Percentiles rank a stretch among this genome's conserved stretches.
Conservation (phyloP, 2,888 invertebrate genomes). For the Drosophila kuntzei region DNA sequence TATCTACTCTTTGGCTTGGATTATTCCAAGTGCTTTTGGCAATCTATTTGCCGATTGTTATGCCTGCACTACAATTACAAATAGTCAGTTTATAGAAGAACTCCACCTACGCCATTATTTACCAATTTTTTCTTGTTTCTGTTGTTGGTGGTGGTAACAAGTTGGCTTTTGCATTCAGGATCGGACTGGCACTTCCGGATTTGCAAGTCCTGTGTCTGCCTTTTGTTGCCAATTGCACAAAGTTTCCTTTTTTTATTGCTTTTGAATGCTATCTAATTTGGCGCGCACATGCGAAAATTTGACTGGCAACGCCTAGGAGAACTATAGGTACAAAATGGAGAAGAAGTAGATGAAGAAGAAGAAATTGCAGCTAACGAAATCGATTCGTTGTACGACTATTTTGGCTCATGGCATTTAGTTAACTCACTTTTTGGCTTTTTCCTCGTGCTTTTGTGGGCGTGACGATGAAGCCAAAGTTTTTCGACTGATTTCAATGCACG, state of each 20-base stretch:
- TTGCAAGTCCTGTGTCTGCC: conserved; percentile 10
- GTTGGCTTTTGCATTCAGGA: conserved; percentile 13
- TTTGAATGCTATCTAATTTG: conserved; percentile 72
- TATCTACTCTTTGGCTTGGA: background rate
- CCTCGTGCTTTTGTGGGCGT: conserved; percentile 49
- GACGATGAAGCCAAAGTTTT: conserved; percentile 51
- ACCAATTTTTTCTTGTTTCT: conserved; percentile 5
- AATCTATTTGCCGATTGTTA: conserved; percentile 13
- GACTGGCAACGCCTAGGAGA: conserved; percentile 63
- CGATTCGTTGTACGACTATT: conserved; percentile 47
- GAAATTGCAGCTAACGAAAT: conserved; percentile 46
- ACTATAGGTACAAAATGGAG: conserved; percentile 4
- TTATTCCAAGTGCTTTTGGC: conserved; percentile 4
- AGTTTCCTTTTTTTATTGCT: conserved; percentile 71
- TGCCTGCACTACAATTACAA: conserved; percentile 22
- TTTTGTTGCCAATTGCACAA: conserved; percentile 52
- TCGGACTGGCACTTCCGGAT: conserved; percentile 25
- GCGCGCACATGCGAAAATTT: conserved; percentile 73
- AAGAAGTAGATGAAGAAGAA: background rate
- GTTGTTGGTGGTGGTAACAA: conserved; percentile 1
- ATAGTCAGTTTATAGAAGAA: conserved; percentile 10
- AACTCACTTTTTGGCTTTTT: conserved; percentile 17
- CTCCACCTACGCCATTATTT: conserved; percentile 26
- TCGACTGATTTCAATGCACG: conserved; percentile 55
- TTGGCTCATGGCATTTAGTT: conserved; percentile 48